Base-by-base conservation (phyloP, 2,888 invertebrate genomes). In the Coelinius sp. region DNA sequence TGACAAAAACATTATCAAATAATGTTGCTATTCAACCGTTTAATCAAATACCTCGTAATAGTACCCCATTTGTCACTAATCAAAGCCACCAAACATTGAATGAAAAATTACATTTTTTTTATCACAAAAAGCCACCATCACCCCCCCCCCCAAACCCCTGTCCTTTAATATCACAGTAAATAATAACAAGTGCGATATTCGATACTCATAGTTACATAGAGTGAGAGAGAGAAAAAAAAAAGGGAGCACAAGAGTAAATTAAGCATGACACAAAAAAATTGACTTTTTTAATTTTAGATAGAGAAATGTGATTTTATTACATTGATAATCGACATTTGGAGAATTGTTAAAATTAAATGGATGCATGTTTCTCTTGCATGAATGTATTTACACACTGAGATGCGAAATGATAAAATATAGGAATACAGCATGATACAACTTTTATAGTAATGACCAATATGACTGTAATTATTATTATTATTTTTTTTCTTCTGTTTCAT, bases 91-190 rank as follows among this genome's bases (percentile, higher is more conserved):
- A 31, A 10, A 59, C 5, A 31, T 4, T 10, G 1, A 7, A 17
- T 49, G 17, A 14, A 17, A 59, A 31, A 59, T 25, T 24, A 66
- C 77, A 80, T 1, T 85, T 83, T 78, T 86, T 86, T 64, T 78
- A 85, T 56, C 86, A 87, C 78, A 87, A 86, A 69, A 85, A 87
- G 27, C 87, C 87, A 7, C 86, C 86, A 6, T 86, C 86, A 17
- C 87, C 88, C n/a, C n/a, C n/a, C n/a, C n/a, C n/a, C n/a, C n/a
- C n/a, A n/a, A n/a, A n/a, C n/a, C n/a, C n/a, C n/a, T n/a, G n/a
- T n/a, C n/a, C n/a, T n/a, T n/a, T n/a, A n/a, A n/a, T n/a, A n/a
- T n/a, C n/a, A n/a, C n/a, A n/a, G n/a, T n/a, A n/a, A n/a, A n/a
- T n/a, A n/a, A n/a, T n/a, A 20, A 56, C 2, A 52, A 35, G 38